phyloP scores from a whole-genome alignment of 2,113 vertebrate species.

The Stictonetta naevosa region DNA sequence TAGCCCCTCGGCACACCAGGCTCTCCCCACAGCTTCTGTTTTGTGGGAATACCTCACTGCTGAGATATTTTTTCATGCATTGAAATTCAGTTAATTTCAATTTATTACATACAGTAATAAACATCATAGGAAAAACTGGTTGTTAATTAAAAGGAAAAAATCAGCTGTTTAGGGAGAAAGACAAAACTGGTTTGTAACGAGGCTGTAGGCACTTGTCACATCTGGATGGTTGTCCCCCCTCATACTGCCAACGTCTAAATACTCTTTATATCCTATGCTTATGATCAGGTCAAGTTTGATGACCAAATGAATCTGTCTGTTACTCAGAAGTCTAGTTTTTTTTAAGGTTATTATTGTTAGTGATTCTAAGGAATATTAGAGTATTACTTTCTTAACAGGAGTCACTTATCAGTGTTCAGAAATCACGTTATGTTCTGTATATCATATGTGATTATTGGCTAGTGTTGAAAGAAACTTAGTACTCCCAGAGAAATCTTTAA shows the following conservation, averaged over 20 bases:
- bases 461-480: neutral
- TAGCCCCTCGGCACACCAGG: neutral
- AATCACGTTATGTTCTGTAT: neutral
- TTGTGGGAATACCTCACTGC: neutral
- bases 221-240: neutral
- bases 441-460: neutral
- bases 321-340: neutral
- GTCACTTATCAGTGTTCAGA: neutral
- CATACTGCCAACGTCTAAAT: neutral
- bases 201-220: neutral
- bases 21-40: neutral
- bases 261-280: neutral
- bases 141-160: neutral
- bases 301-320: neutral
- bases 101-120: neutral
- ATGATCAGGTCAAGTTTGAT: neutral
- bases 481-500: neutral
- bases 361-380: neutral
- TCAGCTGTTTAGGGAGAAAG: neutral
- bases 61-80: neutral
- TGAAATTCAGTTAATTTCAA: neutral
- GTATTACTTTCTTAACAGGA: neutral
- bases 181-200: neutral
- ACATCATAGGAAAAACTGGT: neutral
- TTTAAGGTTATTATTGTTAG: neutral